Evolutionary conservation across 53 echinoderm and acorn worm species (phyloP).

Genomic region (Astropecten irregularis): DNA sequence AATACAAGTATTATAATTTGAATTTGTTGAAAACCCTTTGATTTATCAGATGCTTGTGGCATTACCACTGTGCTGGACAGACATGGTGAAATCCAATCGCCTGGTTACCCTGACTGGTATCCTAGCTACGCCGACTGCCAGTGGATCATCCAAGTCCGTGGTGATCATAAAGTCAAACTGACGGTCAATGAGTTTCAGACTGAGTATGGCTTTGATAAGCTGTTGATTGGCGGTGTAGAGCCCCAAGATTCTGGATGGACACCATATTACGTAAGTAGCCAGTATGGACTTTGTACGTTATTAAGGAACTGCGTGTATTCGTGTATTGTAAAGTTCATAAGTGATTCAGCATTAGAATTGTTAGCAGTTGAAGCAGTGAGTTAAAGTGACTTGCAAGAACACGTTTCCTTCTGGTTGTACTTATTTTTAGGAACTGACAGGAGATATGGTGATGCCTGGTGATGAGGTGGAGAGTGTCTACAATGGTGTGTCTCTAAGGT

Average conservation of each 20-base stretch:
- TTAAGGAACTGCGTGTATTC: too few relatives aligned
- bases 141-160: conserved; percentile 83
- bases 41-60: conserved; percentile 64
- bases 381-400: too few relatives aligned
- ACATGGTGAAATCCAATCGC: conserved; percentile 74
- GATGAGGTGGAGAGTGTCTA: conserved; percentile 55
- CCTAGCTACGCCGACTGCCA: conserved; percentile 86
- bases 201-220: conserved; percentile 74
- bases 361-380: too few relatives aligned
- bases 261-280: conserved; percentile 66
- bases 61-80: conserved; percentile 65
- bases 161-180: conserved; percentile 72
- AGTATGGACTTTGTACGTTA: too few relatives aligned
- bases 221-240: conserved; percentile 74
- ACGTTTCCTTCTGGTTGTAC: too few relatives aligned
- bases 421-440: conserved; percentile 69
- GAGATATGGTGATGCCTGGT: conserved; percentile 47
- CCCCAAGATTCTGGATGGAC: conserved; percentile 63
- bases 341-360: too few relatives aligned
- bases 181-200: conserved; percentile 64
- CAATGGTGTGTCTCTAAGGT: conserved; percentile 80
- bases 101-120: conserved; percentile 66
- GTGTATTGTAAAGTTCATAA: too few relatives aligned
- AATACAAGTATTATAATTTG: too few relatives aligned
- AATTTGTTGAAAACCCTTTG: too few relatives aligned